Evolutionary conservation across 2,888 invertebrate species (phyloP), one percentile per base, ranked within the genome.

Genomic region (Ditylenchus weischeri): DNA sequence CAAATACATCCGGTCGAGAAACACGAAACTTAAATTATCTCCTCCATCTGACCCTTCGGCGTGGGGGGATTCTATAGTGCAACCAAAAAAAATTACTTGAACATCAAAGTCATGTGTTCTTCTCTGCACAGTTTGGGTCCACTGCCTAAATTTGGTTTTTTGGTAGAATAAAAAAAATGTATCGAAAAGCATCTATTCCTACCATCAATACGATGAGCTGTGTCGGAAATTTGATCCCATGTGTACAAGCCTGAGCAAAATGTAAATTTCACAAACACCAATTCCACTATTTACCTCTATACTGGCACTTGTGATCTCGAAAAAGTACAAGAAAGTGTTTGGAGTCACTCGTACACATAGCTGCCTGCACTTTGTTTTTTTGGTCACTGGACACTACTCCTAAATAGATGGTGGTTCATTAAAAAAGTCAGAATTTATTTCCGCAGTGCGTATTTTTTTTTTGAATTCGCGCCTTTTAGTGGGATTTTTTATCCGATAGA

Each of bases 291-390:
- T 15, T 8, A 43, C 43, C 94, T 70, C 95, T 88, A 87, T 95
- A 98, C 87, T 98, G 96, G 85, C 93, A 94, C 77, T 94, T 93
- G 64, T 93, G 92, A 86, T 98, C 98, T 62, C 98, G 89, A 88
- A 98, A 98, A 83, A 99, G 87, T 79, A 98, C 91, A 58, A 98
- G 89, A 86, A 98, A 98, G 86, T 98, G 96, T 85, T 96, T 96
- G 83, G 91, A 91, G 85, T 95, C 94, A 3, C 93, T 92, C 75
- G 91, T 89, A 73, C 91, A 90, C 77, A 93, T 89, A 86, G 94
- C 95, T 84, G 94, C 93, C 64, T 95, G 87, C 60, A 95, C 94
- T 70, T 79, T 76, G 65, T 77, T 77, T n/a, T n/a, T 60, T 23
- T 76, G 74, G 4, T 78, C 71, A 50, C 73, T 75, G 43, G 76